Percentiles rank a stretch among this genome's conserved stretches.
These are phyloP conservation scores for Luehdorfia chinensis DNA, from an alignment of 1,140 invertebrate species.

Conservation along the genomic window DNA sequence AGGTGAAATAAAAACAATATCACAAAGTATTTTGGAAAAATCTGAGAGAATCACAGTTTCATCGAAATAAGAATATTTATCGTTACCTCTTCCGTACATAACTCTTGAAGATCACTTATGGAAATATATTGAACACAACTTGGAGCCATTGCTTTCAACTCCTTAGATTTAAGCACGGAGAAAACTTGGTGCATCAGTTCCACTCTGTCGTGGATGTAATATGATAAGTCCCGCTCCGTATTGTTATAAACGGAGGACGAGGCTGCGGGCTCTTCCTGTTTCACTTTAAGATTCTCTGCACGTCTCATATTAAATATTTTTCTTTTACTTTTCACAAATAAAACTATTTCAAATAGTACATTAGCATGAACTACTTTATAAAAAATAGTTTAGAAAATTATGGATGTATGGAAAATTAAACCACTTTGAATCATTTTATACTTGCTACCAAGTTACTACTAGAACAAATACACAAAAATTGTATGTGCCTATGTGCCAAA, in stretches of 20 bases:
- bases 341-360: background rate
- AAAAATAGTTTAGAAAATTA: background rate
- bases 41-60: too few relatives aligned
- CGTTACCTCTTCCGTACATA: slow-evolving; percentile 79
- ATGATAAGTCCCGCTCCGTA: slow-evolving; percentile 73
- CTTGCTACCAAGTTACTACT: too few relatives aligned
- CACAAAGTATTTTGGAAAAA: too few relatives aligned
- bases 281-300: slow-evolving; percentile 42
- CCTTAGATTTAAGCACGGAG: slow-evolving; percentile 79
- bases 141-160: slow-evolving; percentile 79
- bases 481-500: too few relatives aligned
- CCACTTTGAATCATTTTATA: too few relatives aligned
- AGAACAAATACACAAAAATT: too few relatives aligned
- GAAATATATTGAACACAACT: slow-evolving; percentile 77
- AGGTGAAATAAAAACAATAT: too few relatives aligned
- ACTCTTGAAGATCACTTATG: slow-evolving; percentile 79
- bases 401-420: too few relatives aligned
- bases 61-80: too few relatives aligned
- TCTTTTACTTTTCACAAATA: background rate
- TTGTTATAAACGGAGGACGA: slow-evolving; percentile 29
- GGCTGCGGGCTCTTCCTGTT: slow-evolving; percentile 41
- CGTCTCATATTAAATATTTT: slow-evolving; percentile 40
- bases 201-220: slow-evolving; percentile 80
- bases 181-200: slow-evolving; percentile 82
- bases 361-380: background rate